Base-by-base conservation (phyloP, 2,113 vertebrate genomes). In the Crotalus helleri region DNA sequence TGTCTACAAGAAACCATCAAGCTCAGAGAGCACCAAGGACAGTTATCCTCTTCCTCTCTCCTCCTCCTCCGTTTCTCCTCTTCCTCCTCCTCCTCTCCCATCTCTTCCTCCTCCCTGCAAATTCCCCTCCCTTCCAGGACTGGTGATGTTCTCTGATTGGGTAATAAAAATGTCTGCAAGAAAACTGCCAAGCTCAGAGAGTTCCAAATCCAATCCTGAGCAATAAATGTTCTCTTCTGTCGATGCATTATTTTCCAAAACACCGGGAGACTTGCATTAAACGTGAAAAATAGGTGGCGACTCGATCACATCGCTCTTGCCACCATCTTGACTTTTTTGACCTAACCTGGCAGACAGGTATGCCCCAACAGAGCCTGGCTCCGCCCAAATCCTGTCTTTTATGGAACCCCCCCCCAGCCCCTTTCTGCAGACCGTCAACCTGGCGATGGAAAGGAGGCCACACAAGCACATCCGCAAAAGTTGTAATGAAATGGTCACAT, bases 401-500 rank as follows among this genome's bases (percentile, higher is more conserved):
- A 11, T 87, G 10, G 10, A 13, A 2, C 39, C 23, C 33, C 5
- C 33, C 3, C 86, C 1, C 46, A 26, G n/a, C 3, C 4, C 9
- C 21, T 24, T 51, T 8, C 1, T 46, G n/a, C 39, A 88, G 61
- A 4, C 44, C 1, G 2, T 4, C 0, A 51, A 4, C 4, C 21
- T 29, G 58, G 21, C 24, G 23, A 13, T 0, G 13, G 2, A 69
- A 46, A 46, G 24, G 24, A 53, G 11, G 8, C 49, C 46, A 23
- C 88, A 24, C 21, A 5, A 17, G 17, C 74, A 61, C 2, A 8
- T 91, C 58, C 58, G 9, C 92, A 91, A 53, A 92, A 90, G 87
- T 85, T 93, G 49, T 97, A 97, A 97, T 96, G 97, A 97, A 97
- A 97, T 97, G 97, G 96, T 96, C 93, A 95, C 94, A 94, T 97